These are phyloP conservation scores for Eretmochelys imbricata DNA, from an alignment of 2,113 vertebrate species.

Conservation along the genomic window DNA sequence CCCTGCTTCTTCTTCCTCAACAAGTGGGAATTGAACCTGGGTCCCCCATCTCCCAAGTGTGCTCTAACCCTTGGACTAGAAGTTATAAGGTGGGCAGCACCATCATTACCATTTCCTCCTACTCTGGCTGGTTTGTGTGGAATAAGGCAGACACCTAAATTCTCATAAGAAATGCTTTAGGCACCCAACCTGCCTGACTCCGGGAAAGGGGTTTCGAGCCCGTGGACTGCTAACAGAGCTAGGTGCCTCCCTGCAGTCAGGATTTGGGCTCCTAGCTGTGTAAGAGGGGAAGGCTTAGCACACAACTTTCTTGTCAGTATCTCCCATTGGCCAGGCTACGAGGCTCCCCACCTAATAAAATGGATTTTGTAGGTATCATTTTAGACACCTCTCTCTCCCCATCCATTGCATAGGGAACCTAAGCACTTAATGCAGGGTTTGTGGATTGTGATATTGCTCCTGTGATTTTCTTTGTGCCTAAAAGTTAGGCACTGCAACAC, in stretches of 20 bases:
- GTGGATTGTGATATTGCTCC: background rate
- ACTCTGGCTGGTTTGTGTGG: background rate
- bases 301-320: background rate
- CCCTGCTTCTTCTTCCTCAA: background rate
- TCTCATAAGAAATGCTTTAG: background rate
- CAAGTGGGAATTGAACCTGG: background rate
- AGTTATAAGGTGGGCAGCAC: background rate
- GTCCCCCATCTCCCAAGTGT: background rate
- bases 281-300: background rate
- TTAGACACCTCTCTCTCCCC: background rate
- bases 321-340: background rate
- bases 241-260: background rate
- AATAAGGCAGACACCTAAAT: background rate
- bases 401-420: background rate
- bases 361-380: background rate
- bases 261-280: background rate
- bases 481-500: background rate
- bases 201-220: background rate
- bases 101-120: background rate
- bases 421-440: background rate
- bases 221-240: background rate
- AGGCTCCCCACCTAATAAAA: background rate
- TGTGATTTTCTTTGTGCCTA: background rate
- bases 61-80: background rate
- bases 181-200: background rate